phyloP scores from a whole-genome alignment of 1,140 invertebrate genomes.

The Choristoneura fumiferana region DNA sequence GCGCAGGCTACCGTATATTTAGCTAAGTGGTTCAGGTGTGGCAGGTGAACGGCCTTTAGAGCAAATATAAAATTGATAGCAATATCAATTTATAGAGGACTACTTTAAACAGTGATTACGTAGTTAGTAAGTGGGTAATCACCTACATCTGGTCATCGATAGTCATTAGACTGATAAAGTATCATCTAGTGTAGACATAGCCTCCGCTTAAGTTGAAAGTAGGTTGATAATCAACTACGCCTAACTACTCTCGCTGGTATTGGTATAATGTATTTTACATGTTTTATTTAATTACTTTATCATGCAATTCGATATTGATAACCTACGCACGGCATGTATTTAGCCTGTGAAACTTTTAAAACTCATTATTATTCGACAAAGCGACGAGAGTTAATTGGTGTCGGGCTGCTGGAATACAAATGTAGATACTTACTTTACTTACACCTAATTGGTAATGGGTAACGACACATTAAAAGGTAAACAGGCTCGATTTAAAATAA shows the following conservation, averaged over 20 bases:
- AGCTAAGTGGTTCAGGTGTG: constrained; percentile 13
- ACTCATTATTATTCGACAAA: constrained; percentile 2
- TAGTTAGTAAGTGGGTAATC: constrained; percentile 9
- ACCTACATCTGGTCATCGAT: constrained; percentile 2
- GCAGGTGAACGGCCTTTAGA: constrained; percentile 1
- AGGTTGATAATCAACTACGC: constrained; percentile 1
- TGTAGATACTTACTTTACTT: background rate
- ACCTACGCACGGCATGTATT: background rate
- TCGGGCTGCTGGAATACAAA: background rate
- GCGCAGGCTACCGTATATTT: constrained; percentile 33
- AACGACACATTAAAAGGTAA: constrained; percentile 4
- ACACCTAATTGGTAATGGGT: background rate
- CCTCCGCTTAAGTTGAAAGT: constrained; percentile 5
- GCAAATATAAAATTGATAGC: constrained; percentile 10
- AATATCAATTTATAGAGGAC: constrained; percentile 14
- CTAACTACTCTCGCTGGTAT: too few relatives aligned
- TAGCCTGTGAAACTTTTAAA: too few relatives aligned
- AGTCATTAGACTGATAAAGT: constrained; percentile 6
- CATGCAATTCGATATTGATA: too few relatives aligned
- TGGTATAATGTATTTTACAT: constrained; percentile 17
- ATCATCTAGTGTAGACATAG: background rate
- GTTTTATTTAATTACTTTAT: too few relatives aligned
- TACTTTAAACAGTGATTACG: constrained; percentile 12
- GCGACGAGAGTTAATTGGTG: constrained; percentile 4
- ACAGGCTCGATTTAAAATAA: constrained; percentile 15